phyloP scores from a whole-genome alignment of 2,113 vertebrate genomes.

The Propithecus coquereli region DNA sequence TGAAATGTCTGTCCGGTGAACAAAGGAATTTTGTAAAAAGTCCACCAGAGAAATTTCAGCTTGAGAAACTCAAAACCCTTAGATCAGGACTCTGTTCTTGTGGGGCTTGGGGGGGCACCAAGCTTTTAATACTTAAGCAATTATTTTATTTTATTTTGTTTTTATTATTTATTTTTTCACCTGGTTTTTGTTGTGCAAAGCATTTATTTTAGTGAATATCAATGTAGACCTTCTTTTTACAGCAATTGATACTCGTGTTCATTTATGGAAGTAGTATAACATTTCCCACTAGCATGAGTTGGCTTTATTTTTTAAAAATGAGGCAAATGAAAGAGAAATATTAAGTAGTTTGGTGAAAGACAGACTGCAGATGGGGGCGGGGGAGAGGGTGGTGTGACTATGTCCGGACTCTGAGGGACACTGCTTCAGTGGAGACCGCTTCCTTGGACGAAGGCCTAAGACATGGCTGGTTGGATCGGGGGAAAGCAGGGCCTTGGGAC shows the following conservation, averaged over 20 bases:
- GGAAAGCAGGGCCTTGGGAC: neutral
- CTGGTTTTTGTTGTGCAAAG: neutral
- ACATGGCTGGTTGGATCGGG: neutral
- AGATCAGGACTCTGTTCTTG: neutral
- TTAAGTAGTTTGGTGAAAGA: neutral
- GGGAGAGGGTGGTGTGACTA: too few species aligned
- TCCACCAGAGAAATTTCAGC: neutral
- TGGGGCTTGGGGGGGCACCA: neutral
- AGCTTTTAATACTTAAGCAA: neutral
- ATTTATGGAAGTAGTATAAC: neutral
- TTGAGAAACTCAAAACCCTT: neutral
- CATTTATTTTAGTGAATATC: neutral
- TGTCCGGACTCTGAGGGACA: neutral
- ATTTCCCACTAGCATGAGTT: neutral
- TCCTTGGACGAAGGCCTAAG: neutral
- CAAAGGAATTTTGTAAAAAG: neutral
- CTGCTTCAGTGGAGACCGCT: neutral
- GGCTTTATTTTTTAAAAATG: neutral
- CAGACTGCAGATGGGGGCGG: neutral
- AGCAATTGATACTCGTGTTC: neutral
- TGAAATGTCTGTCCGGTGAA: neutral
- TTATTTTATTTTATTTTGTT: neutral
- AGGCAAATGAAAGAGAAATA: neutral
- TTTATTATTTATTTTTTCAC: too few species aligned
- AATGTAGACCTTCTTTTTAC: neutral